phyloP scores from a whole-genome alignment of 2,797 vertebrate species.

The Carduelis carduelis region DNA sequence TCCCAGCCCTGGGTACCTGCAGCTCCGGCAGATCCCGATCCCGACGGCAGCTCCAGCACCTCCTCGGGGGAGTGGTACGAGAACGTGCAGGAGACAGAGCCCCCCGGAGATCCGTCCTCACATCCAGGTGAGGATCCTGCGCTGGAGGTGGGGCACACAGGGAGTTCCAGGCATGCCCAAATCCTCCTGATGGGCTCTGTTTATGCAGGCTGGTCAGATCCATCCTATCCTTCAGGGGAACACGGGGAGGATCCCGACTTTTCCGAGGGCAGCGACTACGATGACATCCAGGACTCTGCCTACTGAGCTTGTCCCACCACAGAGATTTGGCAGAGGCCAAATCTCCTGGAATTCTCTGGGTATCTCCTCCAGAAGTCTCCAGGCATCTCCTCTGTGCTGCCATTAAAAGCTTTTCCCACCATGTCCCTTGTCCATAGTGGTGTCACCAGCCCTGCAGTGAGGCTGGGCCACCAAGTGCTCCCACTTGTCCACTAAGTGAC shows the following conservation, averaged over 20 bases:
- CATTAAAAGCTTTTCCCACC: not conserved
- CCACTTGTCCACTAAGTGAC: not conserved
- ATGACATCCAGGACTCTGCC: slow-evolving; percentile 14
- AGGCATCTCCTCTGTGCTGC: accelerated
- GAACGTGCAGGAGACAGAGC: slow-evolving; percentile 4
- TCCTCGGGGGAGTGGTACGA: slow-evolving; percentile 77
- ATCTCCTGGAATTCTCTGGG: not conserved
- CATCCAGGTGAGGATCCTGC: not conserved
- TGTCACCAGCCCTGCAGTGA: not conserved
- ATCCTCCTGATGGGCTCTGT: accelerated
- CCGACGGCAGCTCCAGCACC: slow-evolving; percentile 68
- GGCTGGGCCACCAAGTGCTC: not conserved
- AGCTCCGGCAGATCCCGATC: not conserved
- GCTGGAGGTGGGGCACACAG: accelerated
- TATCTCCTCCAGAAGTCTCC: not conserved
- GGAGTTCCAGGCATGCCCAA: not conserved
- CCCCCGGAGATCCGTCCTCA: not conserved
- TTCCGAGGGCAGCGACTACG: slow-evolving; percentile 18
- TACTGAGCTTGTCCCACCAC: not conserved
- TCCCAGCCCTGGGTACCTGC: not conserved
- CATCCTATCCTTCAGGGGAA: not conserved
- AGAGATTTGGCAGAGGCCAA: not conserved
- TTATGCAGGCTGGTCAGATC: not conserved
- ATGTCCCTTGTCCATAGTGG: accelerated
- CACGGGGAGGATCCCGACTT: not conserved